phyloP scores from a whole-genome alignment of 2,113 vertebrate genomes.

The Polypterus bichir region DNA sequence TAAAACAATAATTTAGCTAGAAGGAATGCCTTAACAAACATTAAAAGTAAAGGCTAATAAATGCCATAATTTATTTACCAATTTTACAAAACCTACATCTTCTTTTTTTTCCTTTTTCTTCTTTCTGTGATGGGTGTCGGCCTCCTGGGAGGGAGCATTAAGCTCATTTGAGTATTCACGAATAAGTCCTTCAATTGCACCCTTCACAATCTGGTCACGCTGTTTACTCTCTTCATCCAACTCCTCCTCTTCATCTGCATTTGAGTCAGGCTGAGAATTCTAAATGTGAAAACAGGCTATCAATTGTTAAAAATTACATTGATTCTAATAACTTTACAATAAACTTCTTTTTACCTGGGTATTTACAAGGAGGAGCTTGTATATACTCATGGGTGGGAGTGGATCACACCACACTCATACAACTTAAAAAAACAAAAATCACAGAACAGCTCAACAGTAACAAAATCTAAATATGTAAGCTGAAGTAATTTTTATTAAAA shows the following conservation, averaged over 20 bases:
- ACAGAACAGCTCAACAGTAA: too few species aligned
- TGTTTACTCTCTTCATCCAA: conserved; percentile 91
- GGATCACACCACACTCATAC: too few species aligned
- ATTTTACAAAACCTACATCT: conserved; percentile 62
- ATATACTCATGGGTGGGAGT: too few species aligned
- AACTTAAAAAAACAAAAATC: too few species aligned
- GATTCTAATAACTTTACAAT: too few species aligned
- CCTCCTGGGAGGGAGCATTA: conserved; percentile 84
- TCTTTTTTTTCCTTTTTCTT: conserved; percentile 97
- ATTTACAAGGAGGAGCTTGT: too few species aligned
- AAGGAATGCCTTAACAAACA: neutral
- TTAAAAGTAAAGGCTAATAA: neutral
- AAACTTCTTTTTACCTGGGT: too few species aligned
- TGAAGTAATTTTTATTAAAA: too few species aligned
- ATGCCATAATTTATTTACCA: conserved; percentile 37
- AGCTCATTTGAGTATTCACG: conserved; percentile 92
- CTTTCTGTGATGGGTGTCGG: conserved; percentile 85
- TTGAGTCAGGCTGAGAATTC: conserved; percentile 39
- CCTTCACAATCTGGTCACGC: conserved; percentile 86
- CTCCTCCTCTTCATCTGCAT: conserved; percentile 75
- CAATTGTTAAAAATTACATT: too few species aligned
- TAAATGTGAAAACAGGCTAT: neutral
- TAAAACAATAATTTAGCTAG: neutral
- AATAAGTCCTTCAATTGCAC: conserved; percentile 88
- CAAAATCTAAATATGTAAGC: too few species aligned